Conservation (phyloP, 2,888 invertebrate genomes). For the Hypolimnas misippus region DNA sequence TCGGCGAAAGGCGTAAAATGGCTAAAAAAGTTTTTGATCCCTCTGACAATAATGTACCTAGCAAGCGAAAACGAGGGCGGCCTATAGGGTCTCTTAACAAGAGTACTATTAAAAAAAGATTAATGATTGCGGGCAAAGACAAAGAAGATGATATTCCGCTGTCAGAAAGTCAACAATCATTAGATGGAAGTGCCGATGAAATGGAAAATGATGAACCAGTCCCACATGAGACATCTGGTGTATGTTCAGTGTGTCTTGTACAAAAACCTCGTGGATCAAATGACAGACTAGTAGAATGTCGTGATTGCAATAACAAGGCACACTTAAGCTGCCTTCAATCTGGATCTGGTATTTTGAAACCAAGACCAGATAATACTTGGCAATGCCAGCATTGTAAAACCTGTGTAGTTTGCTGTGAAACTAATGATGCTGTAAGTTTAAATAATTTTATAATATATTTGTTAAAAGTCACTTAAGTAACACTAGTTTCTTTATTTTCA, state of each 20-base stretch:
- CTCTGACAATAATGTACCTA: constrained; percentile 91
- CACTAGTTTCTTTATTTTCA: not conserved
- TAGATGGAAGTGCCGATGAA: constrained; percentile 76
- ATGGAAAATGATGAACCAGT: constrained; percentile 70
- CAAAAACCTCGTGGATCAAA: constrained; percentile 84
- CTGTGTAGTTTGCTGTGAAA: constrained; percentile 92
- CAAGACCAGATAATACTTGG: constrained; percentile 89
- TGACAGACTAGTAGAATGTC: constrained; percentile 87
- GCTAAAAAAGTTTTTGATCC: constrained; percentile 94
- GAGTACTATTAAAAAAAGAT: constrained; percentile 81
- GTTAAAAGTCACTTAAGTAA: not conserved
- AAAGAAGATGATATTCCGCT: constrained; percentile 67
- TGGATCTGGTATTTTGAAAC: constrained; percentile 86
- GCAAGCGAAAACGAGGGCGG: constrained; percentile 87
- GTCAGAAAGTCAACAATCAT: constrained; percentile 71
- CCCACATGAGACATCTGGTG: constrained; percentile 78
- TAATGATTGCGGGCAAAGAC: constrained; percentile 66
- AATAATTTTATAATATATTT: not conserved
- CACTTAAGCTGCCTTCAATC: constrained; percentile 88
- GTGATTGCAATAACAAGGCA: constrained; percentile 90
- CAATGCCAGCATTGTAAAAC: constrained; percentile 96
- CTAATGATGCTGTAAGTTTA: constrained; percentile 88
- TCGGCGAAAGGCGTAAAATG: constrained; percentile 87
- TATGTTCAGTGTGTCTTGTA: constrained; percentile 85
- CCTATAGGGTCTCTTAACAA: constrained; percentile 86